phyloP scores from a whole-genome alignment of 2,113 vertebrate genomes.

The Rhinopomastus cyanomelas region DNA sequence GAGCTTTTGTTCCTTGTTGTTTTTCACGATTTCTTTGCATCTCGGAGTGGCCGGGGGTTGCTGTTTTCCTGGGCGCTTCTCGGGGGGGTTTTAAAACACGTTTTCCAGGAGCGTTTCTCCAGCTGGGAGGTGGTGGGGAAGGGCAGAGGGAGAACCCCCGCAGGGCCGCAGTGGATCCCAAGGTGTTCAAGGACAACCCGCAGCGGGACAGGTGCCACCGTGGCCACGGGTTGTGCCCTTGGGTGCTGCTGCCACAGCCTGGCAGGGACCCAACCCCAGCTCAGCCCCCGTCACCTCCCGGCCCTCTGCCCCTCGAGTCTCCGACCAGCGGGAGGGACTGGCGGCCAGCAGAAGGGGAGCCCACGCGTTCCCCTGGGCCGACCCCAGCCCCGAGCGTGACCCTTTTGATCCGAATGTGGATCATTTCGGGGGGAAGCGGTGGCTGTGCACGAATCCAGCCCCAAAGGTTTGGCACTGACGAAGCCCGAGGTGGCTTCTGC shows the following conservation, averaged over 20 bases:
- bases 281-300: too few relatives aligned
- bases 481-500: not conserved
- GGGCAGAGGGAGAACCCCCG: not conserved
- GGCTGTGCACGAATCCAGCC: not conserved
- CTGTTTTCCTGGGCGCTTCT: not conserved
- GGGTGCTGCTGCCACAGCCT: conserved; percentile 1
- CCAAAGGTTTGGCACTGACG: not conserved
- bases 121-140: not conserved
- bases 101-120: conserved; percentile 42
- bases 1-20: conserved; percentile 75
- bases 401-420: not conserved
- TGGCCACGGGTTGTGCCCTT: not conserved
- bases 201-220: not conserved
- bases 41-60: conserved; percentile 75
- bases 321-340: not conserved
- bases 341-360: not conserved
- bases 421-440: not conserved
- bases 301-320: not conserved
- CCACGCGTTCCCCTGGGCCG: not conserved
- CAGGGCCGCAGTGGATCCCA: not conserved
- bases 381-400: not conserved
- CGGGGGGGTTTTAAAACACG: not conserved
- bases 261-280: not conserved
- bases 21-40: conserved; percentile 71
- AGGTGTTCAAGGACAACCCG: not conserved